Base-by-base conservation (phyloP, 1,140 invertebrate genomes). In the Heliconius congener region DNA sequence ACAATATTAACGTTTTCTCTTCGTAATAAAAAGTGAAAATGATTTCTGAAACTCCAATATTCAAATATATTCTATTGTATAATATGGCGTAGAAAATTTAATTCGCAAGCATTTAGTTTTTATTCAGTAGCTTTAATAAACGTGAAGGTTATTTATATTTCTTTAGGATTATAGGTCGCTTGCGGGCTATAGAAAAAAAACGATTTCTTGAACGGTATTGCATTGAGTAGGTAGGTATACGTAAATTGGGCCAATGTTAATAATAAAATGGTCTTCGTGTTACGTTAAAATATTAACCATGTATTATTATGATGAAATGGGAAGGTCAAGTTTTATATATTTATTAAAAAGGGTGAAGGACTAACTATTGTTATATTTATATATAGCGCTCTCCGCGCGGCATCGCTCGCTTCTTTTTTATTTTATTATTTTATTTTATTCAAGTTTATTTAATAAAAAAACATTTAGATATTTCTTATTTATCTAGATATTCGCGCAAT, bases 1-100 rank as follows among this genome's bases (percentile, higher is more conserved):
- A 57, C 23, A 80, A 76, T 80, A 76, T 80, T 73, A 73, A 75
- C 23, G 57, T 76, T 71, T 76, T 76, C 79, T 55, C 60, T 76
- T 76, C 19, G 46, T 66, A 23, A 55, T 73, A 73, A 76, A 80
- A 76, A 76, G 71, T 57, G 23, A 55, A 30, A 50, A 55, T 73
- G 37, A 52, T 27, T 39, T 13, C 79, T 73, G 55, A 73, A 80
- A 80, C 73, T 9, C 46, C 3, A 52, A 11, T 39, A 34, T 46
- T 39, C 27, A 70, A 76, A 79, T 76, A 46, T 75, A 60, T 79
- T 37, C 52, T 52, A 80, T 80, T 76, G 74, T 73, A 80, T 76
- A 76, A 72, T 72, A 76, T 76, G 71, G 57, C 39, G 60, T 70
- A 34, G 42, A 79, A 71, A 71, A 70, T 74, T 71, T 71, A 42